Evolutionary conservation across 2,888 invertebrate species (phyloP).

Genomic region (Lithosia quadra): DNA sequence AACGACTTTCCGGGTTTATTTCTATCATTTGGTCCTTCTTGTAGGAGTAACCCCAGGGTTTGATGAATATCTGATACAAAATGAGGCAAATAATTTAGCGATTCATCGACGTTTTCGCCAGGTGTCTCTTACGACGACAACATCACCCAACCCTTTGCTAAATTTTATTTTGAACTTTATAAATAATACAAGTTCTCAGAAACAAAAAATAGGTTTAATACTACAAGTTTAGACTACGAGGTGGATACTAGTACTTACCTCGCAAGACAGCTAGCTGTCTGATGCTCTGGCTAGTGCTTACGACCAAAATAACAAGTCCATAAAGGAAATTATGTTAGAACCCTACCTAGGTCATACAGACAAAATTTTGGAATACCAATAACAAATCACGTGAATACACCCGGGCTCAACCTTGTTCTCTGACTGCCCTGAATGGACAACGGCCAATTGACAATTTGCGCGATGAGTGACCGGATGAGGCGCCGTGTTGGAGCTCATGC

Average conservation of each 20-base stretch:
- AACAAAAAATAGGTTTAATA: neutral
- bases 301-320: too few species aligned
- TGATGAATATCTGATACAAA: neutral
- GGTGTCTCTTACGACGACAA: neutral
- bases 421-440: constrained; percentile 75
- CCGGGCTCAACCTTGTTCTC: constrained; percentile 67
- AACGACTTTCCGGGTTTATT: neutral
- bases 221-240: neutral
- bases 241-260: too few species aligned
- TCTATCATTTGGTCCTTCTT: neutral
- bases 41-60: neutral
- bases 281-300: too few species aligned
- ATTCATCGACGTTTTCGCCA: neutral
- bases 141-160: neutral
- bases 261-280: too few species aligned
- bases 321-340: neutral
- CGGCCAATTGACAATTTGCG: constrained; percentile 83
- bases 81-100: neutral
- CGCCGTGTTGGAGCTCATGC: constrained; percentile 72
- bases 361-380: constrained; percentile 48
- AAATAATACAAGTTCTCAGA: too few species aligned
- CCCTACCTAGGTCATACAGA: neutral
- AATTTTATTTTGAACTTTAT: too few species aligned
- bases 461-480: constrained; percentile 81
- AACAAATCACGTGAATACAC: constrained; percentile 65